A percentile compares a stretch with the other conserved stretches of the same genome.
Conservation (phyloP, 2,888 invertebrate species). For the Acanthacorydalis orientalis region DNA sequence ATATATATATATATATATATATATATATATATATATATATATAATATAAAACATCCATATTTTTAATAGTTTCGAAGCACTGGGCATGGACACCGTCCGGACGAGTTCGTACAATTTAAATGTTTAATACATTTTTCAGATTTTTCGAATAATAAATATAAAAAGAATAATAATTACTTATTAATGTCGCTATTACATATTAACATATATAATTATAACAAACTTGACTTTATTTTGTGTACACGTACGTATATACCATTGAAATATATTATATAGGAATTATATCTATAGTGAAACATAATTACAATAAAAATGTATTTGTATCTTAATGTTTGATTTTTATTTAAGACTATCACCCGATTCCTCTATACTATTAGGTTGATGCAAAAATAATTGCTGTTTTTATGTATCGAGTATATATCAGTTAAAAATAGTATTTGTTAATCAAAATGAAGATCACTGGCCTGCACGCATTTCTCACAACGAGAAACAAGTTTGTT, state of each 20-base stretch:
- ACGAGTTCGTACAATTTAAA: no score
- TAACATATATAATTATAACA: neutral
- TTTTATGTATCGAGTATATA: no score
- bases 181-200: constrained; percentile 1
- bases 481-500: no score
- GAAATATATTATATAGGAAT: constrained; percentile 4
- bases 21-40: neutral
- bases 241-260: constrained; percentile 4
- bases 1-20: no score
- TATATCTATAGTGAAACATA: constrained; percentile 5
- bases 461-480: no score
- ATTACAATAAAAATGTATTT: constrained; percentile 8
- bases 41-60: neutral
- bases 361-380: neutral
- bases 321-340: constrained; percentile 1
- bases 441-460: no score
- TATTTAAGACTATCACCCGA: neutral
- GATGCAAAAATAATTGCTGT: no score
- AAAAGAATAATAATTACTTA: neutral
- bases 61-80: neutral
- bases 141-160: neutral
- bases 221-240: constrained; percentile 8
- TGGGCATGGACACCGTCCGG: no score
- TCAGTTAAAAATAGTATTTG: no score
- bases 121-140: neutral